phyloP scores from a whole-genome alignment of 2,113 vertebrate genomes.

The Alethe castanea region DNA sequence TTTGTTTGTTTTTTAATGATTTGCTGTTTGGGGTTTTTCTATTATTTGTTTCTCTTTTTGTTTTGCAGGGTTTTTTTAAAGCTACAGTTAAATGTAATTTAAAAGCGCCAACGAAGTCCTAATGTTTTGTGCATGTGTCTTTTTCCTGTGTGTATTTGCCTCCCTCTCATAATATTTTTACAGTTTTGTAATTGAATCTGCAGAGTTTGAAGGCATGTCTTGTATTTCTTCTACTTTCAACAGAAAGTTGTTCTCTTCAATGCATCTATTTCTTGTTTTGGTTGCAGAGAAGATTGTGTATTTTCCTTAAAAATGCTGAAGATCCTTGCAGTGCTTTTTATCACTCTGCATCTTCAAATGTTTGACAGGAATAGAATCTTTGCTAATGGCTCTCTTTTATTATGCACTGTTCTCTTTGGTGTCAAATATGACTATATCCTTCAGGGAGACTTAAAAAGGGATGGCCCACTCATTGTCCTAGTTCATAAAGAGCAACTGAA shows the following conservation, averaged over 20 bases:
- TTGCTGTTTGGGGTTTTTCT: no score
- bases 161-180: not conserved
- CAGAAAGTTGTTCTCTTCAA: not conserved
- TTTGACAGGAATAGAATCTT: not conserved
- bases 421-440: not conserved
- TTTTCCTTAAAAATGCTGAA: not conserved
- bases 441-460: not conserved
- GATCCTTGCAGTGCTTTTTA: not conserved
- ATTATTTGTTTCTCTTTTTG: not conserved
- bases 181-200: not conserved
- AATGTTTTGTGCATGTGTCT: not conserved
- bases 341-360: not conserved
- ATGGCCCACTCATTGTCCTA: not conserved
- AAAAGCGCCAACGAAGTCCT: not conserved
- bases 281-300: not conserved
- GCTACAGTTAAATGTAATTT: not conserved
- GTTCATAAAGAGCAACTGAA: not conserved
- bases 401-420: not conserved
- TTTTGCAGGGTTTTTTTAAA: not conserved
- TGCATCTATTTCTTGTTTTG: not conserved
- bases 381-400: not conserved
- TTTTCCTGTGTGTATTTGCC: not conserved
- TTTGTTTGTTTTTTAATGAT: not conserved
- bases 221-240: not conserved
- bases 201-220: not conserved